These are phyloP conservation scores for Sebastes trivittatus DNA, from an alignment of 2,797 vertebrate species.

Conservation along the genomic window DNA sequence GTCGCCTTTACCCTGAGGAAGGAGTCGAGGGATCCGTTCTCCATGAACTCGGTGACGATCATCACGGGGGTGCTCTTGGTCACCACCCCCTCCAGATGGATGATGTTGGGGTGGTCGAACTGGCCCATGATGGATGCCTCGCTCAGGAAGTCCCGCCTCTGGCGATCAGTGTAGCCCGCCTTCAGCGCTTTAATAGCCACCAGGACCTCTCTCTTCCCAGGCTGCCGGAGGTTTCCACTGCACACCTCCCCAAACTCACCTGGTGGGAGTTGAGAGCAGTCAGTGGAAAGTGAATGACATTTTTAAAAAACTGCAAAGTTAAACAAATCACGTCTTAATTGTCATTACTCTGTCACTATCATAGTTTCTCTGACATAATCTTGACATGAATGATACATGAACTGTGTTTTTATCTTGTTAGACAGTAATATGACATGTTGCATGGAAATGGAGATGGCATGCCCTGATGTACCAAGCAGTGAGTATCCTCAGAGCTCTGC, in stretches of 20 bases:
- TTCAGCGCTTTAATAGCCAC: slow-evolving; percentile 97
- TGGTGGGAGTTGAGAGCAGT: slow-evolving; percentile 48
- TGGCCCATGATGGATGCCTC: slow-evolving; percentile 99
- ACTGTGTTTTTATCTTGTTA: not conserved
- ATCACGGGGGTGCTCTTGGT: slow-evolving; percentile 97
- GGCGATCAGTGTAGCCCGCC: slow-evolving; percentile 93
- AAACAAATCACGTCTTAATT: not conserved
- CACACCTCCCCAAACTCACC: slow-evolving; percentile 98
- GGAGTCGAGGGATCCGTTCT: slow-evolving; percentile 95
- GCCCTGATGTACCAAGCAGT: not conserved
- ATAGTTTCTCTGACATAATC: not conserved
- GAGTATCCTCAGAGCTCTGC: not conserved
- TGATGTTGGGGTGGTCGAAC: slow-evolving; percentile 98
- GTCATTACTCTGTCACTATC: too few species aligned
- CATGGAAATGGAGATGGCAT: not conserved
- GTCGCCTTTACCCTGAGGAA: slow-evolving; percentile 88
- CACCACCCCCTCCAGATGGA: slow-evolving; percentile 95
- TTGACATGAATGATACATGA: not conserved
- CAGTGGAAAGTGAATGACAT: not conserved
- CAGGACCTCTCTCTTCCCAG: slow-evolving; percentile 92
- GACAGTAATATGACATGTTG: not conserved
- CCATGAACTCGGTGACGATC: slow-evolving; percentile 98
- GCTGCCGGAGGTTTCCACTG: slow-evolving; percentile 93
- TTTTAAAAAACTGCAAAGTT: not conserved
- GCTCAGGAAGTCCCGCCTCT: slow-evolving; percentile 93